Base-by-base conservation (phyloP, 2,888 invertebrate genomes). In the Drosophila austrosaltans region DNA sequence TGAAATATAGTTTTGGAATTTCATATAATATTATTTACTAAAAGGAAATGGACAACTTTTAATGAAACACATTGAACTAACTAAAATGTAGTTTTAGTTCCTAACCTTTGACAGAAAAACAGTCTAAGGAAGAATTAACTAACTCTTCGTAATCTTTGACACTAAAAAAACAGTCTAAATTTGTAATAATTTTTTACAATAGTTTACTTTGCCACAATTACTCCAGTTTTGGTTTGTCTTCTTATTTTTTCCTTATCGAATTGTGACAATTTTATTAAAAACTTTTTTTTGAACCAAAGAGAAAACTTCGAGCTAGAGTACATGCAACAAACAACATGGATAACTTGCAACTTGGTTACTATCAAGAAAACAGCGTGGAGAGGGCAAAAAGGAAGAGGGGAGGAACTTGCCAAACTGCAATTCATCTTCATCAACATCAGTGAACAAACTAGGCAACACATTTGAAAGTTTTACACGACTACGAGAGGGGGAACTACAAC, bases 381-480 rank as follows among this genome's bases (percentile, higher is more conserved):
- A 7, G 36, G 10, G 1, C 8, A 36, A 36, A 36, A 36, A 48
- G 25, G 10, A 12, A 12, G 5, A 48, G 10, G 10, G 48, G 12
- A 25, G 48, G 10, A 82, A 89, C 87, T 80, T 88, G 36, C 20
- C 76, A 78, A 86, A 81, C 71, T 87, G 76, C 90, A 86, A 83
- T 89, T 81, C 81, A 88, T 87, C 87, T 88, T 83, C 84, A 87
- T 83, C 85, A 79, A 72, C 74, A 76, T 59, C 48, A 48, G 25
- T 48, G 61, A 58, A 42, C 57, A 67, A 81, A 72, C 69, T 67
- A 68, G 71, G 58, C 63, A 44, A 70, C 63, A 66, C 44, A 76
- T 71, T 69, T 58, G 40, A 74, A 77, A 79, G 56, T 76, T 83
- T 65, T 48, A 58, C 64, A 10, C 28, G 20, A 53, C 60, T 44